These are phyloP conservation scores for Mayetiola destructor DNA, from an alignment of 2,888 invertebrate genomes.

Conservation along the genomic window DNA sequence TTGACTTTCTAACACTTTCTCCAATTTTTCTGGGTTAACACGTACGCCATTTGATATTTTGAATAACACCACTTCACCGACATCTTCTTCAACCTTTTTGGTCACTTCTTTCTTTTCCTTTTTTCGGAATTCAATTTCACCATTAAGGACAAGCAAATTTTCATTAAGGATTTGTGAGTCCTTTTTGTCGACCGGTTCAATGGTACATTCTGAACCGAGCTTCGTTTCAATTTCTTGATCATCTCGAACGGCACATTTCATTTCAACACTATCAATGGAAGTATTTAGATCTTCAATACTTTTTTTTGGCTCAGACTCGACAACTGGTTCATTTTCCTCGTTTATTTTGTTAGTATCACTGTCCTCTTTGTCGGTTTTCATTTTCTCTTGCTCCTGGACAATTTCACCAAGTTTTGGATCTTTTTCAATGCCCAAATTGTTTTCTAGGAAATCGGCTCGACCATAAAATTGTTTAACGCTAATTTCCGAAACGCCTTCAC, in stretches of 20 bases:
- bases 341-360: neutral
- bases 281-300: neutral
- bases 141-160: neutral
- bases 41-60: slow-evolving; percentile 19
- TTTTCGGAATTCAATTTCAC: slow-evolving; percentile 5
- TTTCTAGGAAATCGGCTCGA: slow-evolving; percentile 34
- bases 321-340: neutral
- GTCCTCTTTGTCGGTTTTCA: neutral
- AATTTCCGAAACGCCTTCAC: slow-evolving; percentile 33
- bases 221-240: neutral
- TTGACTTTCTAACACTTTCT: slow-evolving; percentile 16
- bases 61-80: neutral
- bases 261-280: neutral
- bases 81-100: slow-evolving; percentile 5
- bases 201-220: neutral
- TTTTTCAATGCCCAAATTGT: slow-evolving; percentile 34
- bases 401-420: slow-evolving; percentile 35
- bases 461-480: slow-evolving; percentile 36
- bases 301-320: neutral
- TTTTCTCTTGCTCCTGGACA: slow-evolving; percentile 26
- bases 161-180: neutral
- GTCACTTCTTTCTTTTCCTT: neutral
- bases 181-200: neutral
- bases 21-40: slow-evolving; percentile 17
- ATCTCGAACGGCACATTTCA: neutral